Conservation (phyloP, 2,797 vertebrate species). For the Hypotaenidia philippensis region DNA sequence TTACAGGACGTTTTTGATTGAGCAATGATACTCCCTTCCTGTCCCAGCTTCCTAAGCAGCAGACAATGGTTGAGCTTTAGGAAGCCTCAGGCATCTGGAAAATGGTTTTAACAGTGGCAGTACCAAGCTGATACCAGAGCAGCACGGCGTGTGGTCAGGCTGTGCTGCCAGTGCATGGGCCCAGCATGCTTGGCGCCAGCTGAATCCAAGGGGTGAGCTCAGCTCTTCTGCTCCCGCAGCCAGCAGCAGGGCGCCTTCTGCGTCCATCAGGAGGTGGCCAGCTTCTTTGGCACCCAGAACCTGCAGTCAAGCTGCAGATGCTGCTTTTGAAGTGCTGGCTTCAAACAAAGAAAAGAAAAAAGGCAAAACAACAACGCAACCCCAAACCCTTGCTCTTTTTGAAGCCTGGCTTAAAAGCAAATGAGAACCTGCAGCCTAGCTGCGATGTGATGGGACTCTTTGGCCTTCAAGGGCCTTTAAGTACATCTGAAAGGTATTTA, state of each 20-base stretch:
- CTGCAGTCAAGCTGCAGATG: constrained; percentile 1
- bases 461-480: background rate
- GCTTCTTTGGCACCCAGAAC: background rate
- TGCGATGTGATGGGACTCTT: constrained; percentile 23
- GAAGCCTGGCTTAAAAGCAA: constrained; percentile 60
- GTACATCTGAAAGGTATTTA: constrained; percentile 68
- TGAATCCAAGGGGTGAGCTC: accelerated
- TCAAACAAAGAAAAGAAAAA: background rate
- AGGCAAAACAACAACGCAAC: no score
- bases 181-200: accelerated
- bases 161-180: accelerated
- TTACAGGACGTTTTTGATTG: background rate
- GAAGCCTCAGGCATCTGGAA: background rate
- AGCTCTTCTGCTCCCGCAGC: background rate
- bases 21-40: background rate
- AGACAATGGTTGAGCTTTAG: background rate
- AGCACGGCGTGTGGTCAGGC: accelerated
- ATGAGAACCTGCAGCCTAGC: constrained; percentile 56
- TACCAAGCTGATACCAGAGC: background rate
- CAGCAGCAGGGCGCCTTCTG: background rate
- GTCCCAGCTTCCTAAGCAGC: background rate
- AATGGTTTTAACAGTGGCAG: background rate
- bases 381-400: constrained; percentile 40
- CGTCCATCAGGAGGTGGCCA: background rate
- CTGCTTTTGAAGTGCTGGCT: constrained; percentile 49